These are phyloP conservation scores for Drosophila lacicola DNA, from an alignment of 2,888 invertebrate species.

Conservation along the genomic window DNA sequence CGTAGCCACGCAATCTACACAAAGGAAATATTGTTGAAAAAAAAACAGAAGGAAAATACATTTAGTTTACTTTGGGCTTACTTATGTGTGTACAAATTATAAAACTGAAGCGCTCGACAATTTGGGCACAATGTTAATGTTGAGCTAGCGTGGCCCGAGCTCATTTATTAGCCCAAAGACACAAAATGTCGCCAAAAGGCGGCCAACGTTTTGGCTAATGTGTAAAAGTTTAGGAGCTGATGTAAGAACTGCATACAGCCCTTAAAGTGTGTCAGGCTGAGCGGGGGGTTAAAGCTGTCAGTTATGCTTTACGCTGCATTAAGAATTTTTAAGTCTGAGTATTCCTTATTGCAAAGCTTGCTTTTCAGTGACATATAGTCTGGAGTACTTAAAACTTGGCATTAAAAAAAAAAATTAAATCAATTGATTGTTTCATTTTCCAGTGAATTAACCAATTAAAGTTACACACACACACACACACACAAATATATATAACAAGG, in stretches of 20 bases:
- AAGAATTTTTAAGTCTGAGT: constrained; percentile 40
- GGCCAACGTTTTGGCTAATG: constrained; percentile 37
- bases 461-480: background rate
- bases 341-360: constrained; percentile 67
- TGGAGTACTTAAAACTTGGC: constrained; percentile 48
- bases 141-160: constrained; percentile 62
- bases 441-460: background rate
- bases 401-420: background rate
- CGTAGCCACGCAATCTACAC: constrained; percentile 94
- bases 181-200: constrained; percentile 52
- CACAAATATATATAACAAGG: background rate
- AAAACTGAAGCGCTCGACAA: constrained; percentile 63
- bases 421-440: background rate
- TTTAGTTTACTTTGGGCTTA: constrained; percentile 11
- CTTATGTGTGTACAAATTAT: constrained; percentile 45
- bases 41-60: constrained; percentile 11
- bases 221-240: constrained; percentile 13
- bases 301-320: background rate
- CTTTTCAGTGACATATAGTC: constrained; percentile 54
- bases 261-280: constrained; percentile 6
- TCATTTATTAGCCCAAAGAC: constrained; percentile 61
- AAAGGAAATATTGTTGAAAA: constrained; percentile 23
- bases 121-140: constrained; percentile 64
- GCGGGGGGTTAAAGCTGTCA: background rate
- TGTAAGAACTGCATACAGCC: constrained; percentile 1